Conservation (phyloP, 2,888 invertebrate genomes). For the Cremastinae sp. region DNA sequence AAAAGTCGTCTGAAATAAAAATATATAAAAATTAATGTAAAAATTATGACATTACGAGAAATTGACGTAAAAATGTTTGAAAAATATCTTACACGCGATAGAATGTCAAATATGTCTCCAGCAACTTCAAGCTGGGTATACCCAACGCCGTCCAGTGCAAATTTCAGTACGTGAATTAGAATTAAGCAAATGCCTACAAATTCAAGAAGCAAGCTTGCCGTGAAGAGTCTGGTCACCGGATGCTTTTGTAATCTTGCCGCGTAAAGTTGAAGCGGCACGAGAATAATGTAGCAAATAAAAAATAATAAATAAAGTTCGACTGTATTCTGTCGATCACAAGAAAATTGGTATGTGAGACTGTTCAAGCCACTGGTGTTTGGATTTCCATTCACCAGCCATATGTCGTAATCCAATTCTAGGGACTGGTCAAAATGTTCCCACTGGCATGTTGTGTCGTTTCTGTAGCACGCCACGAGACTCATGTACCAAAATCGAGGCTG, state of each 20-base stretch:
- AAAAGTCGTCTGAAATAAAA: conserved; percentile 88
- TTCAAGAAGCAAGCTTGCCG: conserved; percentile 92
- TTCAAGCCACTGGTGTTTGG: conserved; percentile 94
- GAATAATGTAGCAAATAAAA: conserved; percentile 91
- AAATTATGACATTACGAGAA: not conserved
- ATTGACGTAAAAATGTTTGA: not conserved
- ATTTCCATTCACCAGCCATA: conserved; percentile 98
- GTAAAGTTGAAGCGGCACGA: conserved; percentile 95
- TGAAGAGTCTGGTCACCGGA: conserved; percentile 94
- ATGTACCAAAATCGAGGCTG: conserved; percentile 98
- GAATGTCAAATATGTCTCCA: conserved; percentile 95
- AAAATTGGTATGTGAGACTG: conserved; percentile 96
- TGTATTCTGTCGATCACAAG: conserved; percentile 96
- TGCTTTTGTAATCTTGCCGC: conserved; percentile 94
- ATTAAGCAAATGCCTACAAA: conserved; percentile 93
- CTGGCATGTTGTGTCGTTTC: conserved; percentile 89
- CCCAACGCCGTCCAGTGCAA: conserved; percentile 95
- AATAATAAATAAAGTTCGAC: conserved; percentile 94
- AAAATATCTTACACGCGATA: conserved; percentile 87
- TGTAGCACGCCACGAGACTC: conserved; percentile 95
- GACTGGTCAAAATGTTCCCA: conserved; percentile 90
- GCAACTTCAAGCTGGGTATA: conserved; percentile 90
- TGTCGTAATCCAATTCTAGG: conserved; percentile 89
- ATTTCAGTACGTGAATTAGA: conserved; percentile 93
- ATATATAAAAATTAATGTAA: not conserved